These are phyloP conservation scores for Serinus canaria DNA, from an alignment of 2,113 vertebrate species.

Conservation along the genomic window DNA sequence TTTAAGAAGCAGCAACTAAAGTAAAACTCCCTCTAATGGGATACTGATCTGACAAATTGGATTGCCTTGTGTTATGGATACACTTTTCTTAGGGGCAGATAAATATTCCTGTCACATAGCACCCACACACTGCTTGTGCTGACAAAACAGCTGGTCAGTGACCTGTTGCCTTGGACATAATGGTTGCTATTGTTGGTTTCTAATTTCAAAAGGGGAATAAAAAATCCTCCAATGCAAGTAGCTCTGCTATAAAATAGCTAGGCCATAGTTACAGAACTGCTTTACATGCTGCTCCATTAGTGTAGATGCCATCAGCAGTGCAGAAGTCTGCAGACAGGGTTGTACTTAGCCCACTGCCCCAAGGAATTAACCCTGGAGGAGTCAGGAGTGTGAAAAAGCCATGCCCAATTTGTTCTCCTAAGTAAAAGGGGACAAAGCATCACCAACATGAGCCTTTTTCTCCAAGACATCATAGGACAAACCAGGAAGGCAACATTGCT, in stretches of 20 bases:
- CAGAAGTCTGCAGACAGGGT: neutral
- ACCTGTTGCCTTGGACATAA: neutral
- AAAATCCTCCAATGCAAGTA: neutral
- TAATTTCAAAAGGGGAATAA: constrained; percentile 21
- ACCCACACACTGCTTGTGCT: neutral
- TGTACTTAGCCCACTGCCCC: neutral
- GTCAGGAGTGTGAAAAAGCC: neutral
- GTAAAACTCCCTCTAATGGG: neutral
- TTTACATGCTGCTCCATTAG: neutral
- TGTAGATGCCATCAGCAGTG: neutral
- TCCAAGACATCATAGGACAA: neutral
- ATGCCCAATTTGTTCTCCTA: neutral
- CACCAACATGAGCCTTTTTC: neutral
- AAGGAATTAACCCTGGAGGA: neutral
- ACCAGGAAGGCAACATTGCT: neutral
- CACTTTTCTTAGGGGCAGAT: neutral
- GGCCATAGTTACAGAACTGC: neutral
- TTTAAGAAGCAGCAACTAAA: neutral
- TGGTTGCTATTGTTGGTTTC: constrained; percentile 2
- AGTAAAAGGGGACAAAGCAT: neutral
- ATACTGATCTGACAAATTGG: neutral
- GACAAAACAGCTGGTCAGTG: neutral
- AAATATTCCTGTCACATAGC: neutral
- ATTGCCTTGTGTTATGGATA: neutral
- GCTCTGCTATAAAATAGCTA: neutral